Evolutionary conservation across 1,140 invertebrate species (phyloP), one percentile per base, ranked within the genome.

Genomic region (Hypothenemus hampei): DNA sequence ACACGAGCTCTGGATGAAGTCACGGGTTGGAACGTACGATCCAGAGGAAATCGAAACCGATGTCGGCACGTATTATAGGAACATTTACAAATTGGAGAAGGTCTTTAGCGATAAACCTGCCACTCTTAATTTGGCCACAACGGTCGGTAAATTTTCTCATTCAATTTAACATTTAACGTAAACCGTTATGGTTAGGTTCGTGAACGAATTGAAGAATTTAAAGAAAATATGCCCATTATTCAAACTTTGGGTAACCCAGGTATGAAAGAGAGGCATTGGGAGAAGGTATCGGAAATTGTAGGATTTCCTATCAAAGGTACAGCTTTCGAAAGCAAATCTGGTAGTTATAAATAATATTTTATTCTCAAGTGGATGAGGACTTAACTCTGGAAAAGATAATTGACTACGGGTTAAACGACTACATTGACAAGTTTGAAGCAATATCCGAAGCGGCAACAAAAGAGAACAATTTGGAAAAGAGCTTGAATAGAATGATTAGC

Each of bases 401-500:
- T 21, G 93, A 96, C 67, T 92, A 93, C 71, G 89, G 91, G 48
- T 73, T 98, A 15, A 87, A 87, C 18, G 89, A 95, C 54, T 96
- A 91, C 70, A 85, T 97, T 10, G 72, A 85, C 1, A 93, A 93
- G 72, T 97, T 98, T 71, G 93, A 97, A 72, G 72, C 73, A 3
- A 95, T 98, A 65, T 94, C 92, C 21, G 93, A 98, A 71, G 86
- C 93, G 4, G 94, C 94, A 0, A 94, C 90, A 15, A 97, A 97
- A 70, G 94, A 98, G 71, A 93, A 89, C 67, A 92, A 88, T 66
- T 77, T 97, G 19, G 94, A 98, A 72, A 93, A 87, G 68, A 85
- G 86, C 21, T 75, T 97, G 61, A 75, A 83, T 31, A 93, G 88
- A 73, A 98, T 98, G 94, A 87, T 87, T 67, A 78, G 77, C 31